Percentiles rank a stretch among this genome's conserved stretches.
These are phyloP conservation scores for Hydropotes inermis DNA, from an alignment of 2,113 vertebrate genomes.

Conservation along the genomic window DNA sequence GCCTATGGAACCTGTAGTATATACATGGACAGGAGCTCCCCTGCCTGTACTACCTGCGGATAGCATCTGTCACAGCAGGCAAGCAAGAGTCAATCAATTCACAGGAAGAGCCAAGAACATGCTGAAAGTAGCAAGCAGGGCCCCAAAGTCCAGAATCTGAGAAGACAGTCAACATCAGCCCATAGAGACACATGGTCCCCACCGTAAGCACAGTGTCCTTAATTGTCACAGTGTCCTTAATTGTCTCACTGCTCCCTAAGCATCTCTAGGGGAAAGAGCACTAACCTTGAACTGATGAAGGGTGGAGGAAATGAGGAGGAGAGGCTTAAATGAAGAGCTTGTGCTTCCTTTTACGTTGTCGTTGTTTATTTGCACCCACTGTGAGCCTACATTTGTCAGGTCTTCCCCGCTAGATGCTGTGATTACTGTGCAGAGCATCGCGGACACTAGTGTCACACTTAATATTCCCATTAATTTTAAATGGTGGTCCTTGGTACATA, in stretches of 20 bases:
- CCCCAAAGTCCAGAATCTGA: background rate
- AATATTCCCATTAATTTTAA: conserved; percentile 87
- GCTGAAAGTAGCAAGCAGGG: background rate
- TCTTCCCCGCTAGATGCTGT: conserved; percentile 52
- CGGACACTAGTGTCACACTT: conserved; percentile 82
- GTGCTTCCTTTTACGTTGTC: background rate
- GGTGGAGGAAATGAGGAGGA: background rate
- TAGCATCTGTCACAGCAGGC: background rate
- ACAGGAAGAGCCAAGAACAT: background rate
- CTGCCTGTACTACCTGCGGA: background rate
- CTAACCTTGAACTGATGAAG: background rate
- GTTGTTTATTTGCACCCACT: conserved; percentile 44
- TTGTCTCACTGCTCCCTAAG: background rate
- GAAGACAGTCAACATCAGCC: background rate
- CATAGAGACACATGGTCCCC: background rate
- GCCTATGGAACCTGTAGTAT: rapidly evolving
- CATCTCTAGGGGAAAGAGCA: background rate
- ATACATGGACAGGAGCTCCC: background rate
- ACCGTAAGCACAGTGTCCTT: background rate
- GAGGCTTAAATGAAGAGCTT: background rate
- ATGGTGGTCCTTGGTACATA: conserved; percentile 84
- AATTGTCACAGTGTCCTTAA: background rate
- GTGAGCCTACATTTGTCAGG: conserved; percentile 48
- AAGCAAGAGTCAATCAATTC: background rate
- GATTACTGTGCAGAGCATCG: conserved; percentile 78